Conservation (phyloP, 2,113 vertebrate species). For the Anas platyrhynchos region DNA sequence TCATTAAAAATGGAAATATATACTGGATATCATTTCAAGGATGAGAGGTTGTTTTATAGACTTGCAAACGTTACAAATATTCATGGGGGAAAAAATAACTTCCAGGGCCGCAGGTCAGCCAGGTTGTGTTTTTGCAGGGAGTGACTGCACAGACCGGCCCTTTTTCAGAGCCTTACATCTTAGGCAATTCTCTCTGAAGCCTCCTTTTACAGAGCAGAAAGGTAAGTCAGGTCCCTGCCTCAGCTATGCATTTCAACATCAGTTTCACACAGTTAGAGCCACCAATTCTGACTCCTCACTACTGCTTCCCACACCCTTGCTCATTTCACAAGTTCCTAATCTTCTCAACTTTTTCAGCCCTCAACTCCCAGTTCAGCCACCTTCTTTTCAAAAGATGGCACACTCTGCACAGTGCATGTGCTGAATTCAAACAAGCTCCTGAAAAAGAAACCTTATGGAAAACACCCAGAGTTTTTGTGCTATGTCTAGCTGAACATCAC, state of each 20-base stretch:
- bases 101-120: background rate
- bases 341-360: background rate
- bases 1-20: constrained; percentile 1
- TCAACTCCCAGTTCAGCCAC: background rate
- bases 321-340: background rate
- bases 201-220: background rate
- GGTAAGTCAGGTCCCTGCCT: background rate
- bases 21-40: background rate
- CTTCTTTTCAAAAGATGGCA: background rate
- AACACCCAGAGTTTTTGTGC: background rate
- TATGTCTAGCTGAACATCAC: background rate
- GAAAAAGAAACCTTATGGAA: background rate
- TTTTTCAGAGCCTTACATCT: background rate
- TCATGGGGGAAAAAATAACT: background rate
- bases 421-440: background rate
- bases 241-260: background rate
- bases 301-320: background rate
- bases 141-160: background rate
- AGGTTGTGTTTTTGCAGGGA: background rate
- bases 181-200: background rate
- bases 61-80: background rate
- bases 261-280: background rate
- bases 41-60: background rate
- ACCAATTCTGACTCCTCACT: background rate
- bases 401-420: background rate